Evolutionary conservation across 2,797 vertebrate genomes (phyloP).

Genomic region (Tinamus major): DNA sequence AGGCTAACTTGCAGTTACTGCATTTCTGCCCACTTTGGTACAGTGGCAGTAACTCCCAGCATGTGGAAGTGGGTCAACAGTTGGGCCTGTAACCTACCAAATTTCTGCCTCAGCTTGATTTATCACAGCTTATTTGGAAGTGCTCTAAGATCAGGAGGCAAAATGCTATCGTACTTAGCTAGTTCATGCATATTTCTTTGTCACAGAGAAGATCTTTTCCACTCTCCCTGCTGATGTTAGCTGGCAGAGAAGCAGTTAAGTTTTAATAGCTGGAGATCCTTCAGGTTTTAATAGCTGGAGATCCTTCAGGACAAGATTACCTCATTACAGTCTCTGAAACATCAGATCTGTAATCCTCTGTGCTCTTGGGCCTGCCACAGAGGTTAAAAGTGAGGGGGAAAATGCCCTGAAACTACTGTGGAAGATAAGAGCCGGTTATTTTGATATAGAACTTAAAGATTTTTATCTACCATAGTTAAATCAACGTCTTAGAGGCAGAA

Average conservation of each 20-base stretch:
- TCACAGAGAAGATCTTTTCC: not conserved
- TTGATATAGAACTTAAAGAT: not conserved
- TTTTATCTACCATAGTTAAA: not conserved
- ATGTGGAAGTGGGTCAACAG: accelerated
- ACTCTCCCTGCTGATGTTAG: not conserved
- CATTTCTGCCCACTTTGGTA: not conserved
- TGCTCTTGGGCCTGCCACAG: not conserved
- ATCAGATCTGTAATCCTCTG: not conserved
- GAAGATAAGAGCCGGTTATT: not conserved
- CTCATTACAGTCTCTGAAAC: not conserved
- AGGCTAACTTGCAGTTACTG: not conserved
- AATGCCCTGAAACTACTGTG: not conserved
- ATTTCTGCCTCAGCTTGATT: not conserved
- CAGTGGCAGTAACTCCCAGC: not conserved
- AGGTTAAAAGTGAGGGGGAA: not conserved
- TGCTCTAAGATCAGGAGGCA: not conserved
- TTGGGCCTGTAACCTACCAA: not conserved
- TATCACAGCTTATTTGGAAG: not conserved
- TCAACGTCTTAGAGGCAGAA: not conserved
- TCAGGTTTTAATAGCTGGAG: not conserved
- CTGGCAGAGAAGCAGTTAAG: not conserved
- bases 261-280: not conserved
- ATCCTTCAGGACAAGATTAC: not conserved
- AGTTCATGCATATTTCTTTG: slow-evolving; percentile 42
- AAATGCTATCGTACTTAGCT: not conserved